phyloP scores from a whole-genome alignment of 2,888 invertebrate species.

The Calameuta pallipes region DNA sequence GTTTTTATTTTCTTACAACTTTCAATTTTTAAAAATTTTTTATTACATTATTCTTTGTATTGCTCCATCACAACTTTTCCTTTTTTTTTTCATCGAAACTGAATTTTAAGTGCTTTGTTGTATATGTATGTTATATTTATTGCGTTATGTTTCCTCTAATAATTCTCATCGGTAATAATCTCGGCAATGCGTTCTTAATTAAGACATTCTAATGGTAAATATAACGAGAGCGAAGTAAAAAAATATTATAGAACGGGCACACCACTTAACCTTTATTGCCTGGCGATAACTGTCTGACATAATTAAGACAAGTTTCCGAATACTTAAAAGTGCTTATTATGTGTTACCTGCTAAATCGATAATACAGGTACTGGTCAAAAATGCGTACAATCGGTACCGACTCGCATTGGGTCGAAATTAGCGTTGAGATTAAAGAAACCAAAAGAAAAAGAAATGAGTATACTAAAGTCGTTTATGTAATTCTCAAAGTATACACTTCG shows the following conservation, averaged over 20 bases:
- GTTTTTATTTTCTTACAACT: slow-evolving; percentile 14
- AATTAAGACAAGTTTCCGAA: slow-evolving; percentile 33
- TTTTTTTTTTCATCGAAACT: background rate
- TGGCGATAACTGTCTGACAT: slow-evolving; percentile 15
- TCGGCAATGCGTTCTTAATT: slow-evolving; percentile 41
- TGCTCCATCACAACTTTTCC: background rate
- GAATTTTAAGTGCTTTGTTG: background rate
- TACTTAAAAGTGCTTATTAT: slow-evolving; percentile 37
- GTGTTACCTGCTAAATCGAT: slow-evolving; percentile 21
- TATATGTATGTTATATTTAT: background rate
- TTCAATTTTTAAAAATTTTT: background rate
- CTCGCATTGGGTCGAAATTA: background rate
- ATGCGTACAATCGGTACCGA: background rate
- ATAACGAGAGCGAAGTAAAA: background rate
- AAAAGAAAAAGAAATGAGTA: background rate
- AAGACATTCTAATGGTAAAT: slow-evolving; percentile 41
- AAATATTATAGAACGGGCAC: background rate
- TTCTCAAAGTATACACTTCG: background rate
- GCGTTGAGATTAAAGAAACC: background rate
- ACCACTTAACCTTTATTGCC: slow-evolving; percentile 29
- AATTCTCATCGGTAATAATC: background rate
- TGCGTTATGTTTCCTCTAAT: background rate
- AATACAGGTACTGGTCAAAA: slow-evolving; percentile 6
- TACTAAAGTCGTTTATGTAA: background rate
- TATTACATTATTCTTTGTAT: background rate